These are phyloP conservation scores for Gallinago paraguaiae DNA, from an alignment of 2,113 vertebrate genomes.

Conservation along the genomic window DNA sequence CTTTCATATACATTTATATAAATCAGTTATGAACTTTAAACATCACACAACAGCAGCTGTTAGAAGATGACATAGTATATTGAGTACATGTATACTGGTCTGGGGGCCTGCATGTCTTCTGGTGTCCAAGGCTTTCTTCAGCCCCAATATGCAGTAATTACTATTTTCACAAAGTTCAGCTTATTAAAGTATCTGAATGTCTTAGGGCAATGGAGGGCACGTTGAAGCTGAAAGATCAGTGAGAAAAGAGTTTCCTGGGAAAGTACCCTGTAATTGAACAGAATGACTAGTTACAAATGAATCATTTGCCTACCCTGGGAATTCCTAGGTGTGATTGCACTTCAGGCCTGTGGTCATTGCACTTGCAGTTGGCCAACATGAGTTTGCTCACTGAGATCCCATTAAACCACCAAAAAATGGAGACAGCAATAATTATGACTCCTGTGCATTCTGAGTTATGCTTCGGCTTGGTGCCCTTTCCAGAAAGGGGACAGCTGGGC, in stretches of 20 bases:
- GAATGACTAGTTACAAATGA: neutral
- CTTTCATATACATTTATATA: neutral
- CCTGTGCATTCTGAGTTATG: neutral
- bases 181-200: neutral
- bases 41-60: neutral
- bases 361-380: neutral
- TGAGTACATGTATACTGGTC: neutral
- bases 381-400: neutral
- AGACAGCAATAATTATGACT: neutral
- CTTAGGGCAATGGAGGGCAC: neutral
- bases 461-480: neutral
- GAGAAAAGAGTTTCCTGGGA: neutral
- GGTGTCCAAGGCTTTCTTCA: neutral
- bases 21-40: neutral
- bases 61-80: neutral
- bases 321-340: neutral
- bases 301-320: neutral
- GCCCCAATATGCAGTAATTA: neutral
- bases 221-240: neutral
- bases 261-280: neutral
- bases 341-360: neutral
- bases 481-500: neutral
- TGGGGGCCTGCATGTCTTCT: neutral
- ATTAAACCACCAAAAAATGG: neutral
- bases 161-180: neutral